phyloP scores from a whole-genome alignment of 2,797 vertebrate genomes.

The Tokudaia muenninki region DNA sequence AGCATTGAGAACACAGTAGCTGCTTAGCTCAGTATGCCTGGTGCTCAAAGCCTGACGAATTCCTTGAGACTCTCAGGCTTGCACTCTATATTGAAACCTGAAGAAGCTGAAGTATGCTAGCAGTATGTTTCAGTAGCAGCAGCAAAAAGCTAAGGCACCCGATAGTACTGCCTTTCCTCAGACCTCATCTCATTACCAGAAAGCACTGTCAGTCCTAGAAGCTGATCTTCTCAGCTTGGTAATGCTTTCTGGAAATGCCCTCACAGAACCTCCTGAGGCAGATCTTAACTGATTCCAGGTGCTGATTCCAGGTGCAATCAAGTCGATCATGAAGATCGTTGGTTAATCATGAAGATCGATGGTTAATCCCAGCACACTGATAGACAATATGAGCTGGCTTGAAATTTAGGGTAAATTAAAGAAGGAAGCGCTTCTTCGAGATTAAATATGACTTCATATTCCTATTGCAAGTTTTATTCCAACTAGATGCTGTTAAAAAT shows the following conservation, averaged over 20 bases:
- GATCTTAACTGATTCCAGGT: not conserved
- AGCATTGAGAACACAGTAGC: not conserved
- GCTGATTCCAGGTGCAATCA: not conserved
- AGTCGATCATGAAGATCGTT: not conserved
- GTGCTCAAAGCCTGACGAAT: not conserved
- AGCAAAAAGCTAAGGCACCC: not conserved
- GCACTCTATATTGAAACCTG: not conserved
- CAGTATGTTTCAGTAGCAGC: not conserved
- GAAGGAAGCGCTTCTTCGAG: constrained; percentile 23
- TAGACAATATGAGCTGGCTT: not conserved
- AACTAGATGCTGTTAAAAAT: constrained; percentile 57
- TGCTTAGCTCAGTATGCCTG: too few relatives aligned
- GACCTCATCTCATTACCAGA: not conserved
- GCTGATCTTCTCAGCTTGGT: not conserved
- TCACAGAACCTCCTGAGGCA: not conserved
- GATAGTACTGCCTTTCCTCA: not conserved
- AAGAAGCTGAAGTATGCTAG: not conserved
- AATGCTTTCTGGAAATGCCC: not conserved
- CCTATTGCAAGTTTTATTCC: constrained; percentile 42
- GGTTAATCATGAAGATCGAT: too few relatives aligned
- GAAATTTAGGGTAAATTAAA: constrained; percentile 44
- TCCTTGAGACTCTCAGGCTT: not conserved
- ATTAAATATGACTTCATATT: not conserved
- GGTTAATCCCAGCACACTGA: not conserved
- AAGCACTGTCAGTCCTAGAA: not conserved